Percentiles rank a stretch among this genome's conserved stretches.
Conservation (phyloP, 2,797 vertebrate species). For the Ctenopoma multispine region DNA sequence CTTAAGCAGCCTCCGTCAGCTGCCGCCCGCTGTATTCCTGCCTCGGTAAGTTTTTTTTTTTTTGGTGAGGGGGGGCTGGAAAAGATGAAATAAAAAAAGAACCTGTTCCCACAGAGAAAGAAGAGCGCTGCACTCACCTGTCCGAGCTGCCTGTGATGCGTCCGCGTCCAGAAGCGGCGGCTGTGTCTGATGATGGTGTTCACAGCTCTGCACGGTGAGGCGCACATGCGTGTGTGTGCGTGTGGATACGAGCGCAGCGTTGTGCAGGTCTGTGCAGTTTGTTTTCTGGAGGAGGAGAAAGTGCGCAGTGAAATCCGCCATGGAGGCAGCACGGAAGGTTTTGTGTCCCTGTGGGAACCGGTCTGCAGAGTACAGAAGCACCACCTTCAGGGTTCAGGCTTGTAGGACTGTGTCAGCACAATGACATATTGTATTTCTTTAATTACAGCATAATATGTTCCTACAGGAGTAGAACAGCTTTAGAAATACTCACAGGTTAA, state of each 20-base stretch:
- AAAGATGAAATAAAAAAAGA: too few relatives aligned
- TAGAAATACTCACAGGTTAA: too few relatives aligned
- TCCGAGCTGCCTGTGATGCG: not conserved
- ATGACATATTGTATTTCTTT: too few relatives aligned
- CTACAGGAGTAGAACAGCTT: too few relatives aligned
- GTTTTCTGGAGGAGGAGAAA: not conserved
- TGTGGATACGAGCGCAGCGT: not conserved
- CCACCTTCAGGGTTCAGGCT: too few relatives aligned
- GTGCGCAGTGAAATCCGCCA: slow-evolving; percentile 12
- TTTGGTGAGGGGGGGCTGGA: too few relatives aligned
- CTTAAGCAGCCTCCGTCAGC: not conserved
- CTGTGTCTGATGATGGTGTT: not conserved
- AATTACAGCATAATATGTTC: too few relatives aligned
- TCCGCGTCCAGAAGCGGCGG: slow-evolving; percentile 1
- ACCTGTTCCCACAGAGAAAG: too few relatives aligned
- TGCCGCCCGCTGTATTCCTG: not conserved
- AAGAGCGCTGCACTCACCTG: slow-evolving; percentile 49
- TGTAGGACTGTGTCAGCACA: too few relatives aligned
- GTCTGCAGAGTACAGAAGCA: not conserved
- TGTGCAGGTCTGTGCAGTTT: slow-evolving; percentile 4
- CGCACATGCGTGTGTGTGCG: not conserved
- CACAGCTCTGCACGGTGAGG: slow-evolving; percentile 7
- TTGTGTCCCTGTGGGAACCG: not conserved
- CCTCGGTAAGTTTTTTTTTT: not conserved
- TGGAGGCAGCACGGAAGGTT: slow-evolving; percentile 1